Evolutionary conservation across 1,140 invertebrate species (phyloP), one percentile per base, ranked within the genome.

Genomic region (Orussus abietinus): DNA sequence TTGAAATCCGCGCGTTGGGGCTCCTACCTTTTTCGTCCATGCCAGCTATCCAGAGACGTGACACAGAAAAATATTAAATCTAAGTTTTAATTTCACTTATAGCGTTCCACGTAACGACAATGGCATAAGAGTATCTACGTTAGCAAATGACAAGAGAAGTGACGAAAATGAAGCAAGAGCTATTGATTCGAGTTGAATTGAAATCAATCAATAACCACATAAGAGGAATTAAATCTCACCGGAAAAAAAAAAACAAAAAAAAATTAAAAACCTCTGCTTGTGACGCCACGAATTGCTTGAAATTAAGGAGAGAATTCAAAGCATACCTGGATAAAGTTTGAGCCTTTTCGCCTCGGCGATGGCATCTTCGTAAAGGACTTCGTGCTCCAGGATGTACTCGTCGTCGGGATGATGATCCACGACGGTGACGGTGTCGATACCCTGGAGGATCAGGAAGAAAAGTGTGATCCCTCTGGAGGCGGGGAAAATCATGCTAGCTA

Each of bases 371-470:
- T 61, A 59, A 9, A 39, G 37, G 6, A 73, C 55, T 45, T 65
- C 41, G 33, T 73, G 70, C 10, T 71, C 66, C n/a, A 71, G 25
- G 0, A 55, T 35, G 38, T 62, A 62, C 28, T 71, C 64, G 36
- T 69, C 59, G 12, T 66, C 58, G 0, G 52, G 25, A 39, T 63
- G 62, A 25, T 65, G 63, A 34, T 68, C 58, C 9, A 72, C 60
- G 25, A 69, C 51, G 11, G 60, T 65, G 13, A 65, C 45, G 25
- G 67, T 65, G 17, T 52, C 40, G 36, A 67, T 49, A 42, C 51
- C 38, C 3, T 49, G 51, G 26, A 66, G 37, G 34, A 59, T 57
- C 43, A 63, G 42, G 30, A 64, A 47, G 18, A 61, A 30, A 19
- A 53, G 53, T 12, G 59, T 38, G 11, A 62, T 40, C 39, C 37